Evolutionary conservation across 2,888 invertebrate species (phyloP).

Genomic region (Diarsia brunnea): DNA sequence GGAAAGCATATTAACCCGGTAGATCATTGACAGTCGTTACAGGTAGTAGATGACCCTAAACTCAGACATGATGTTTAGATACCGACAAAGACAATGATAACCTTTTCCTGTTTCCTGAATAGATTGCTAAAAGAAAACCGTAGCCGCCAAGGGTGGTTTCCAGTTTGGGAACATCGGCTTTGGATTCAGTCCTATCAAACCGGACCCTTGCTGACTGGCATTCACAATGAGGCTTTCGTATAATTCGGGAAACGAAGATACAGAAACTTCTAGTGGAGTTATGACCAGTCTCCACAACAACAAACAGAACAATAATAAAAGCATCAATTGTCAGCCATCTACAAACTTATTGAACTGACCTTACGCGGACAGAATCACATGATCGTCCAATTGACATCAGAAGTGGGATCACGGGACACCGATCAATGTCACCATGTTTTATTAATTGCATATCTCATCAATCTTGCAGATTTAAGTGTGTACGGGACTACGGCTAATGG

Average conservation of each 20-base stretch:
- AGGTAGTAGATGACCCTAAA: no score
- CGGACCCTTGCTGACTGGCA: background rate
- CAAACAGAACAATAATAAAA: conserved; percentile 22
- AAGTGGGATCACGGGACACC: conserved; percentile 9
- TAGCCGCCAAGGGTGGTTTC: background rate
- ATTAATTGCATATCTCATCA: conserved; percentile 27
- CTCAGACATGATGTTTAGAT: no score
- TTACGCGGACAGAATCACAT: conserved; percentile 35
- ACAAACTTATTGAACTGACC: conserved; percentile 36
- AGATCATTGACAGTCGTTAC: no score
- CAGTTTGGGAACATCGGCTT: background rate
- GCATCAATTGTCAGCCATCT: conserved; percentile 14
- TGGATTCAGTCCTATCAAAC: background rate
- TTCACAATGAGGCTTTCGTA: background rate
- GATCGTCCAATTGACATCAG: conserved; percentile 28
- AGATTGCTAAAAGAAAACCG: background rate
- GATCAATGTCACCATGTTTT: conserved; percentile 39
- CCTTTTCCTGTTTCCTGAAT: no score
- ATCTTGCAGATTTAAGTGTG: conserved; percentile 13
- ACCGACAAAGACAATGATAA: no score
- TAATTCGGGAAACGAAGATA: background rate
- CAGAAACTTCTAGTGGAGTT: background rate
- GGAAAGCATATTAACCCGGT: no score
- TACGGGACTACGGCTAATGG: conserved; percentile 14
- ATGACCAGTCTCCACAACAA: background rate